These are phyloP conservation scores for Lycocorax pyrrhopterus DNA, from an alignment of 2,113 vertebrate genomes.

Conservation along the genomic window DNA sequence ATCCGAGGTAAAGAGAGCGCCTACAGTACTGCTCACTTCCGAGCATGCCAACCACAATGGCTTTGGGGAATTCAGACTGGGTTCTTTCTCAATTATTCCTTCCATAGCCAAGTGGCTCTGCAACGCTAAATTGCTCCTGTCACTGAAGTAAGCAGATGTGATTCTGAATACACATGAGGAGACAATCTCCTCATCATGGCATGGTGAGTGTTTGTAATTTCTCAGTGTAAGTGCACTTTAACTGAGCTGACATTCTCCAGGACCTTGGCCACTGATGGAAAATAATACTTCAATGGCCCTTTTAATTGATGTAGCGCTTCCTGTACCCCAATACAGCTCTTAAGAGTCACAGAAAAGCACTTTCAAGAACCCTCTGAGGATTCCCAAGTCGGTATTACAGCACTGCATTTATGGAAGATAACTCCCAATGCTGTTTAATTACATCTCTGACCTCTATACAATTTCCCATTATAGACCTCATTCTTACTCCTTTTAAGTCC, in stretches of 20 bases:
- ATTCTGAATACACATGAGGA: background rate
- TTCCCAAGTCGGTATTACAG: background rate
- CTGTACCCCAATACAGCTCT: background rate
- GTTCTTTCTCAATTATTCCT: conserved; percentile 7
- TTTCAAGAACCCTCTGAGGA: conserved; percentile 15
- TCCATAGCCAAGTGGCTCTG: background rate
- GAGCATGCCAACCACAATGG: background rate
- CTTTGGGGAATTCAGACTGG: conserved; percentile 18
- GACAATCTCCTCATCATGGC: background rate
- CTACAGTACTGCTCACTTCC: background rate
- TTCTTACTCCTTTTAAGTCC: conserved; percentile 15
- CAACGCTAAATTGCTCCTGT: background rate
- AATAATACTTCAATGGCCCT: conserved; percentile 10
- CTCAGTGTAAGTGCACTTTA: conserved; percentile 11
- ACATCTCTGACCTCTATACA: conserved; percentile 26
- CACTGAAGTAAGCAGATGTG: conserved; percentile 7
- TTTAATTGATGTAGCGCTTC: conserved; percentile 13
- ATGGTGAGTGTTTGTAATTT: background rate
- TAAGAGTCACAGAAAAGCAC: background rate
- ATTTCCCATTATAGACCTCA: background rate
- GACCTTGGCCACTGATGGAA: background rate
- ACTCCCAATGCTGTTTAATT: conserved; percentile 34
- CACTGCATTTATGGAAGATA: background rate
- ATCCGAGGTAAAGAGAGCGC: background rate
- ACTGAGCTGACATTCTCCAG: background rate